Evolutionary conservation across 2,888 invertebrate genomes (phyloP), one percentile per base, ranked within the genome.

Genomic region (Barypeithes pellucidus): DNA sequence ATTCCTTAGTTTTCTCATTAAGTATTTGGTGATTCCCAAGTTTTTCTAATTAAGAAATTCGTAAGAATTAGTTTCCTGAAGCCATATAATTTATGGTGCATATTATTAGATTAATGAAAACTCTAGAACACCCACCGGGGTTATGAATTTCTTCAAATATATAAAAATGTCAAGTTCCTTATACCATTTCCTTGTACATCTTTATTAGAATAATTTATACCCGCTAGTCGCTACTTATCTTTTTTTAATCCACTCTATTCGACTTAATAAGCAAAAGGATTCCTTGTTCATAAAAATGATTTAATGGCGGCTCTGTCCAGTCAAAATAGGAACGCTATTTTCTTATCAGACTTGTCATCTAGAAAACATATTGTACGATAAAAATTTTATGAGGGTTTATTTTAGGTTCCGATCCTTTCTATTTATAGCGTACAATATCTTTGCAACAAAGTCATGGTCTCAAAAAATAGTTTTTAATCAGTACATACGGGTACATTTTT

Each of bases 201-300:
- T 63, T 68, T 36, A 68, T 50, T 61, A 60, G 29, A 41, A 66
- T 61, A 61, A 68, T 60, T 61, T 50, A 68, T 68, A 45, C 50
- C 16, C 7, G 9, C 33, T 33, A n/a, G 61, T 22, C n/a, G 18
- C 50, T 20, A 72, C 72, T 72, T 67, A 62, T 72, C 72, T 60
- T 72, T 67, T 67, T 72, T 72, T 72, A 72, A 72, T 72, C 72
- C 67, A 72, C 61, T 72, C 67, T 62, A 61, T 50, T 36, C 47
- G 62, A 66, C 60, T 62, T 72, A 72, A 72, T 72, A 72, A 67
- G 59, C 50, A 62, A 69, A 54, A 52, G 33, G 52, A 63, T 61
- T 69, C 54, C 45, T 63, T 24, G 24, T 61, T 41, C 60, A 72
- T 72, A 57, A 72, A 72, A 72, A 72, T 72, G 67, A 72, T 72